These are phyloP conservation scores for Samia ricini DNA, from an alignment of 1,140 invertebrate species.

Conservation along the genomic window DNA sequence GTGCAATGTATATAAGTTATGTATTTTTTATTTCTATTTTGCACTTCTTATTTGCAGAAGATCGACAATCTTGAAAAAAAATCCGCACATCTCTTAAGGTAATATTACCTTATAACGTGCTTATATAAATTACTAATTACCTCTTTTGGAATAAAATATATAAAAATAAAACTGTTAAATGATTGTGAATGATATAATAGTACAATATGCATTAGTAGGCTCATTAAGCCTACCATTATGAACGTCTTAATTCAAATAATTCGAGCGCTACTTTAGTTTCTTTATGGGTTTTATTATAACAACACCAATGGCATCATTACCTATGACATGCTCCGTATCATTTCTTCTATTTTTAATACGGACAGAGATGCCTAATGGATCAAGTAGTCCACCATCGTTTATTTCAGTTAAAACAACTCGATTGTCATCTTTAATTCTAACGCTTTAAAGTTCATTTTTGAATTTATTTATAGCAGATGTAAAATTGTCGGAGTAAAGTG, in stretches of 20 bases:
- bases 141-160: not conserved
- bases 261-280: not conserved
- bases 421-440: not conserved
- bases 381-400: conserved; percentile 20
- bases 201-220: not conserved
- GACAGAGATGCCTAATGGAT: conserved; percentile 41
- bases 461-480: conserved; percentile 11
- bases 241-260: not conserved
- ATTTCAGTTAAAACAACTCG: conserved; percentile 6
- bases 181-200: not conserved
- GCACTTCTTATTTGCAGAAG: too few species aligned
- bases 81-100: too few species aligned
- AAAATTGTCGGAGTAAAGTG: conserved; percentile 45
- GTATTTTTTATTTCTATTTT: too few species aligned
- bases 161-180: not conserved
- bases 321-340: conserved; percentile 27
- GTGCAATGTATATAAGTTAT: too few species aligned
- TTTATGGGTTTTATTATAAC: conserved; percentile 8
- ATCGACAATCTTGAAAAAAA: too few species aligned
- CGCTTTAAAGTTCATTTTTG: conserved; percentile 12
- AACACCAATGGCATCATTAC: conserved; percentile 15
- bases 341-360: conserved; percentile 47
- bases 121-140: not conserved
- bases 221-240: not conserved
- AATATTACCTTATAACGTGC: not conserved